Percentiles rank a stretch among this genome's conserved stretches.
Conservation (phyloP, 2,888 invertebrate genomes). For the Hesperia comma region DNA sequence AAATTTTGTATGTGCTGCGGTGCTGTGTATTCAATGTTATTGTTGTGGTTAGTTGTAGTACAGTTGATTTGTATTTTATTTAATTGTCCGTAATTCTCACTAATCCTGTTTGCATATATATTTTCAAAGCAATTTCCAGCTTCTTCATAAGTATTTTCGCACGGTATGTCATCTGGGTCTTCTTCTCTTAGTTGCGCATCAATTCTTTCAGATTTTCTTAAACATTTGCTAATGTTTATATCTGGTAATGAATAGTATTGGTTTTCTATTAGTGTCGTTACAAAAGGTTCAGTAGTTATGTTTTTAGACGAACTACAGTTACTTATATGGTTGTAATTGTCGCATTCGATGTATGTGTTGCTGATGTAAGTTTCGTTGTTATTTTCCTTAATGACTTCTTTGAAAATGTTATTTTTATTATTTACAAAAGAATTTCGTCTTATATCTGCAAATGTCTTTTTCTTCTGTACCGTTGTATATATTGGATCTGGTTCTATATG, state of each 20-base stretch:
- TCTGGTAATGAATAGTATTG: slow-evolving; percentile 89
- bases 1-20: slow-evolving; percentile 68
- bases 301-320: slow-evolving; percentile 74
- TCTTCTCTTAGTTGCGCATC: slow-evolving; percentile 86
- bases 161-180: slow-evolving; percentile 73
- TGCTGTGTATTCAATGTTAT: slow-evolving; percentile 63
- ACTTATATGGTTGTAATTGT: slow-evolving; percentile 68
- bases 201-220: slow-evolving; percentile 88
- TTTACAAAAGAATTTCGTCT: slow-evolving; percentile 66
- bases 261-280: slow-evolving; percentile 84
- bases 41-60: slow-evolving; percentile 49
- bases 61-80: slow-evolving; percentile 62
- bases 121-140: slow-evolving; percentile 74
- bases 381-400: slow-evolving; percentile 62
- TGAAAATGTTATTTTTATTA: slow-evolving; percentile 67
- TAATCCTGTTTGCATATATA: slow-evolving; percentile 65
- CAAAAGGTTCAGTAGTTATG: slow-evolving; percentile 79
- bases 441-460: slow-evolving; percentile 82
- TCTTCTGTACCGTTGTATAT: slow-evolving; percentile 77
- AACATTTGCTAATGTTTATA: slow-evolving; percentile 87
- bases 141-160: slow-evolving; percentile 76
- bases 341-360: slow-evolving; percentile 72
- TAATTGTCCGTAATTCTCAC: slow-evolving; percentile 72
- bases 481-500: slow-evolving; percentile 67
- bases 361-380: slow-evolving; percentile 71